Conservation (phyloP, 2,888 invertebrate species). For the Mesodorylaimus sp. region DNA sequence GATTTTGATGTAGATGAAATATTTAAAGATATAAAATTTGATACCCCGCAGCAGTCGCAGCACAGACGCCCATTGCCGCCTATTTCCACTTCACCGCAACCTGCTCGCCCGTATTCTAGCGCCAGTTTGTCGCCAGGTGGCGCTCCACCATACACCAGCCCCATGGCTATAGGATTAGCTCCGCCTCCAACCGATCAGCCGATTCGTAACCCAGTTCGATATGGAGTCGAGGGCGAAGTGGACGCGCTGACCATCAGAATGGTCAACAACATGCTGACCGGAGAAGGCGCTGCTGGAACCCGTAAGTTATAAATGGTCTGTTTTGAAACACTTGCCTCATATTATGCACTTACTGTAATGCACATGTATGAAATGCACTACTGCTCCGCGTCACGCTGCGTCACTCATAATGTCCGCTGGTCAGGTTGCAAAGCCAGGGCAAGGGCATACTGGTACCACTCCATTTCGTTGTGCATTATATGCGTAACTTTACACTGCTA, state of each 20-base stretch:
- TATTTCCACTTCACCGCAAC: no score
- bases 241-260: constrained; percentile 70
- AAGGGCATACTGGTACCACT: no score
- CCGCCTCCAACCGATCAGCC: constrained; percentile 10
- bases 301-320: constrained; percentile 1
- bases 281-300: constrained; percentile 17
- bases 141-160: not conserved
- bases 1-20: no score
- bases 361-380: not conserved
- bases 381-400: no score
- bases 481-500: no score
- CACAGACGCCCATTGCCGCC: no score
- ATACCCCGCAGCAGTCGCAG: no score
- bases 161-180: constrained; percentile 5
- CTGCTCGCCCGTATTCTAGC: not conserved
- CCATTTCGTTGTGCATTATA: no score
- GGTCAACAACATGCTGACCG: constrained; percentile 53
- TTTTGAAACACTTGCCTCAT: not conserved
- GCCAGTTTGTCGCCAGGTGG: not conserved
- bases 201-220: constrained; percentile 10
- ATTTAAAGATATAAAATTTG: no score
- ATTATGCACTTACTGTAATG: not conserved
- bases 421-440: no score
- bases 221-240: constrained; percentile 57
- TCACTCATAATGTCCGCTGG: no score